Base-by-base conservation (phyloP, 1,140 invertebrate genomes). In the Steinernema feltiae region DNA sequence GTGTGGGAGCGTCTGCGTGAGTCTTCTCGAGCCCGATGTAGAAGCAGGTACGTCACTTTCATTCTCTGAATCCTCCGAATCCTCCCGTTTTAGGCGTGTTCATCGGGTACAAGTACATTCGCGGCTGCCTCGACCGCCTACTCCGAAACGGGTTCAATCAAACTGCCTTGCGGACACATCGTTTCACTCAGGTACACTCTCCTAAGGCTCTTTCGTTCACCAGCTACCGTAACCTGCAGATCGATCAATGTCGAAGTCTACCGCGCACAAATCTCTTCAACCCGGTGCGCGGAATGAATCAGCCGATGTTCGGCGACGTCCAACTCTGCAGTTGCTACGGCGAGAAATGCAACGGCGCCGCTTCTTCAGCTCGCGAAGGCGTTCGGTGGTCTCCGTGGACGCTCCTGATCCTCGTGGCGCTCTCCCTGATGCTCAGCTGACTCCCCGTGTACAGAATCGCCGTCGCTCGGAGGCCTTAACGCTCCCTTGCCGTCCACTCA, bases 41-140 rank as follows among this genome's bases (percentile, higher is more conserved):
- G 83, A 85, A 82, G 84, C 75, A 48, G 83, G 84, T 84, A 32
- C 1, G 74, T 48, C 41, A 35, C 18, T 41, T 75, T 75, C 2
- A 27, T 29, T 32, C 18, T 48, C 70, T 48, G 27, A 21, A 30
- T 21, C 0, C 0, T n/a, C 17, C n/a, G 71, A 29, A 32, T 41
- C 29, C 76, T 48, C 1, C 15, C n/a, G 53, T 71, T 81, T 41
- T 29, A 84, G 83, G 83, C 24, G 81, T 85, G 7, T 85, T 85
- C 75, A 73, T 86, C 18, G 84, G 83, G 21, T 86, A 82, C 70
- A 85, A 85, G 74, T 85, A 86, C 63, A 85, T 85, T 63, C 75
- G 83, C 17, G 83, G 83, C 17, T 85, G 83, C 74, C 69, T 81
- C 15, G 80, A 85, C 48, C 48, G 81, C 48, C 78, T 85, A 15